phyloP scores from a whole-genome alignment of 2,113 vertebrate genomes.

The Galeopterus variegatus region DNA sequence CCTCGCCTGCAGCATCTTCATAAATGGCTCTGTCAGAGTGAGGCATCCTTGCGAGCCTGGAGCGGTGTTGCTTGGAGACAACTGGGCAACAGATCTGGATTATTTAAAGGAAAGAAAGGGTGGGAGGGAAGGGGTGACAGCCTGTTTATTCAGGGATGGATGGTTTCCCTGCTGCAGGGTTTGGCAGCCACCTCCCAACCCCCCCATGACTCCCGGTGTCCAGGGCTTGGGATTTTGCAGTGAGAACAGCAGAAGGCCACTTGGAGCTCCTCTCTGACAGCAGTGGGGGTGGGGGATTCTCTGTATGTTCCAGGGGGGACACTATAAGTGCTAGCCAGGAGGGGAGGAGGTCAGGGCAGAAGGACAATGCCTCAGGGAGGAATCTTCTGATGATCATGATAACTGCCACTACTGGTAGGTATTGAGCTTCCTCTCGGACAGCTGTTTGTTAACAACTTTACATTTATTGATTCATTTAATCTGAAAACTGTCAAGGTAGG shows the following conservation, averaged over 20 bases:
- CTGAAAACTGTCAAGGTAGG: neutral
- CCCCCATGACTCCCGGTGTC: neutral
- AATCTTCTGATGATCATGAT: neutral
- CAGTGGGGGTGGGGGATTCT: neutral
- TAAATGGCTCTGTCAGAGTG: slow-evolving; percentile 45
- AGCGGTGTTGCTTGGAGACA: slow-evolving; percentile 81
- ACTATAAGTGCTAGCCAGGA: neutral
- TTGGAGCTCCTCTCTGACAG: neutral
- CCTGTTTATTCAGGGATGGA: slow-evolving; percentile 66
- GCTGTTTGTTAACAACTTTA: neutral
- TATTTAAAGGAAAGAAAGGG: slow-evolving; percentile 73
- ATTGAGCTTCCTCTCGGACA: neutral
- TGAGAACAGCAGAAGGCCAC: neutral
- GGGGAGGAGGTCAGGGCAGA: neutral
- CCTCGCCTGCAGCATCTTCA: slow-evolving; percentile 28
- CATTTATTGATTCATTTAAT: slow-evolving; percentile 12
- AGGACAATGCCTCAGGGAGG: fast-evolving
- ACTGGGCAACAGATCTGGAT: slow-evolving; percentile 77
- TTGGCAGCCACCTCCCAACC: neutral
- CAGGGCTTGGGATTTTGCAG: too few species aligned
- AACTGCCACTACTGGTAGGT: neutral
- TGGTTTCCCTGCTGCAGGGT: neutral
- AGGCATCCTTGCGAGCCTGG: slow-evolving; percentile 67
- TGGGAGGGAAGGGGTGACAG: slow-evolving; percentile 67
- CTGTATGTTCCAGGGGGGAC: neutral